A percentile compares a stretch with the other conserved stretches of the same genome.
Evolutionary conservation across 53 echinoderm and acorn worm species (phyloP).

Genomic region (Apostichopus leukothele): DNA sequence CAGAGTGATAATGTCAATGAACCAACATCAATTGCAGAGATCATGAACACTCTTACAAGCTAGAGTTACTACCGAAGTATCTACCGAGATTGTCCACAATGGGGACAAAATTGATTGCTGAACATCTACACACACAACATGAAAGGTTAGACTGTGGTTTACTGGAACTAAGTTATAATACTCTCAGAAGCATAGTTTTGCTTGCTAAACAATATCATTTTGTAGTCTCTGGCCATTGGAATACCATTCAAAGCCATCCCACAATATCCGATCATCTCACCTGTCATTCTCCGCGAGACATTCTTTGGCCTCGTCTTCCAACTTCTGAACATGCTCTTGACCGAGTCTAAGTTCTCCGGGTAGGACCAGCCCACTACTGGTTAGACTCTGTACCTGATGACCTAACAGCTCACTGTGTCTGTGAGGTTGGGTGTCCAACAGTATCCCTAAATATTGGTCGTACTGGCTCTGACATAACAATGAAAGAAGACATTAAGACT

Average conservation of each 20-base stretch:
- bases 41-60: no score
- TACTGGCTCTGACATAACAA: conserved; percentile 63
- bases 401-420: conserved; percentile 79
- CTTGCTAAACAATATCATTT: neutral
- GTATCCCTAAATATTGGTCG: conserved; percentile 84
- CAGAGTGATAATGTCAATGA: no score
- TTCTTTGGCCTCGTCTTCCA: conserved; percentile 69
- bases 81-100: neutral
- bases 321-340: conserved; percentile 63
- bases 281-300: conserved; percentile 84
- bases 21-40: no score
- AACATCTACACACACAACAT: no score
- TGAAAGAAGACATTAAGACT: neutral
- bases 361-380: conserved; percentile 73
- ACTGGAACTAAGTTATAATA: no score
- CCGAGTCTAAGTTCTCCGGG: conserved; percentile 77
- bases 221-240: neutral
- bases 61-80: no score
- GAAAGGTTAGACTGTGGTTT: no score
- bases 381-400: conserved; percentile 83
- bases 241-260: no score
- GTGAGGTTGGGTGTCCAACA: conserved; percentile 88
- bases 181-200: neutral
- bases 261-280: conserved; percentile 25
- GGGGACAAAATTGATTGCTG: no score